phyloP scores from a whole-genome alignment of 2,797 vertebrate genomes.

The Rachycentron canadum region DNA sequence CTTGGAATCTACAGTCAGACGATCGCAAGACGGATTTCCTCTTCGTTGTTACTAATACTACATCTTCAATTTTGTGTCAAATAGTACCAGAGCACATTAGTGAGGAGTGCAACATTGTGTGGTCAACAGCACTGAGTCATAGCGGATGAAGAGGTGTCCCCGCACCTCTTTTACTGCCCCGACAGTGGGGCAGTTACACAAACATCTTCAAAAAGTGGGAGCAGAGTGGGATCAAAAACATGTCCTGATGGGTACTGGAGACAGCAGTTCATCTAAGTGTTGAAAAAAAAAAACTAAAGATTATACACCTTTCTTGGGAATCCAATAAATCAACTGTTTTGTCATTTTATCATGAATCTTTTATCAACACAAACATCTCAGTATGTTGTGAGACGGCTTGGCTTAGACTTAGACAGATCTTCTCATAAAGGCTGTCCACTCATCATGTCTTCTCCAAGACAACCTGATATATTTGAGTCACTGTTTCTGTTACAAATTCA shows the following conservation, averaged over 20 bases:
- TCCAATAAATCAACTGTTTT: constrained; percentile 42
- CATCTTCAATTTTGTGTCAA: constrained; percentile 45
- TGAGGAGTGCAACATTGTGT: constrained; percentile 61
- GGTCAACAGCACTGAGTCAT: constrained; percentile 58
- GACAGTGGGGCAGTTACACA: constrained; percentile 43
- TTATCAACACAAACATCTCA: constrained; percentile 31
- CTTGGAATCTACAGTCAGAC: constrained; percentile 12
- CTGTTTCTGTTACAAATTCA: constrained; percentile 10
- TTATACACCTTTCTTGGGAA: constrained; percentile 31
- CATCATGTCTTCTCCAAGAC: constrained; percentile 22
- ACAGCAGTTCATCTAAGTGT: constrained; percentile 39
- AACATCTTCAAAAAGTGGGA: constrained; percentile 72
- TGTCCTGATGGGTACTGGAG: constrained; percentile 49
- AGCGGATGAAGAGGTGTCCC: constrained; percentile 74
- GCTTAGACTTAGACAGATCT: constrained; percentile 6
- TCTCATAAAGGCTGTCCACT: constrained; percentile 22
- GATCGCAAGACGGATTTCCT: constrained; percentile 13
- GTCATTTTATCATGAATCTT: constrained; percentile 33
- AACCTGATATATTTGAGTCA: constrained; percentile 33
- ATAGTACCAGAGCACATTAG: constrained; percentile 43
- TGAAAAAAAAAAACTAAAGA: constrained; percentile 37
- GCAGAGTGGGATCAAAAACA: constrained; percentile 47
- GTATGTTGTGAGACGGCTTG: constrained; percentile 34
- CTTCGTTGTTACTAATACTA: constrained; percentile 5
- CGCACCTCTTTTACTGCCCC: constrained; percentile 71